phyloP scores from a whole-genome alignment of 2,888 invertebrate genomes.

The Penaeus monodon region DNA sequence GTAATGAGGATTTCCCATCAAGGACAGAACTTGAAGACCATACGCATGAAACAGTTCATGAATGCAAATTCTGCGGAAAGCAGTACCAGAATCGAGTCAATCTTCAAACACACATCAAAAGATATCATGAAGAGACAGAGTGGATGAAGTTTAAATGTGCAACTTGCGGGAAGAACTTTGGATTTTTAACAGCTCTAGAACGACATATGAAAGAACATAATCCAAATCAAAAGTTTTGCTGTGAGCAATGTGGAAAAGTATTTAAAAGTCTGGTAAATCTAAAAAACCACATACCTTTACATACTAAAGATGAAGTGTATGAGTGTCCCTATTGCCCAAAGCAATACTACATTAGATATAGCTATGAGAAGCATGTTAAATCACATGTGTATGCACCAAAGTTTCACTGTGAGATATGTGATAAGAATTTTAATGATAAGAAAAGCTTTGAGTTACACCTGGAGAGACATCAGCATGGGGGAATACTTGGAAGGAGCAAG shows the following conservation, averaged over 20 bases:
- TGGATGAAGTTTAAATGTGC: conserved; percentile 59
- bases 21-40: conserved; percentile 22
- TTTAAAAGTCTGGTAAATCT: conserved; percentile 51
- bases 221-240: conserved; percentile 58
- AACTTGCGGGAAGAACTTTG: conserved; percentile 52
- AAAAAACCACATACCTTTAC: conserved; percentile 52
- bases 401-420: conserved; percentile 52
- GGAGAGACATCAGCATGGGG: conserved; percentile 45
- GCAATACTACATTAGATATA: conserved; percentile 52
- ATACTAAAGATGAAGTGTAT: conserved; percentile 46
- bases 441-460: conserved; percentile 50
- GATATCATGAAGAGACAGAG: conserved; percentile 51
- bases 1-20: conserved; percentile 36
- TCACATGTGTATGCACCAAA: conserved; percentile 42
- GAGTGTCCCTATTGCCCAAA: conserved; percentile 53
- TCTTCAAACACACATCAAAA: conserved; percentile 48
- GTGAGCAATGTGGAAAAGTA: conserved; percentile 59
- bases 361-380: conserved; percentile 52
- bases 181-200: conserved; percentile 47
- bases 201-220: conserved; percentile 59
- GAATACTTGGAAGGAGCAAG: conserved; percentile 52
- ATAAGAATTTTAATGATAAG: conserved; percentile 43
- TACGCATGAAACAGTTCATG: conserved; percentile 22
- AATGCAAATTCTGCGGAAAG: conserved; percentile 52
- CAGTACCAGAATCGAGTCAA: conserved; percentile 36